phyloP scores from a whole-genome alignment of 2,888 invertebrate species.

The Dione juno region DNA sequence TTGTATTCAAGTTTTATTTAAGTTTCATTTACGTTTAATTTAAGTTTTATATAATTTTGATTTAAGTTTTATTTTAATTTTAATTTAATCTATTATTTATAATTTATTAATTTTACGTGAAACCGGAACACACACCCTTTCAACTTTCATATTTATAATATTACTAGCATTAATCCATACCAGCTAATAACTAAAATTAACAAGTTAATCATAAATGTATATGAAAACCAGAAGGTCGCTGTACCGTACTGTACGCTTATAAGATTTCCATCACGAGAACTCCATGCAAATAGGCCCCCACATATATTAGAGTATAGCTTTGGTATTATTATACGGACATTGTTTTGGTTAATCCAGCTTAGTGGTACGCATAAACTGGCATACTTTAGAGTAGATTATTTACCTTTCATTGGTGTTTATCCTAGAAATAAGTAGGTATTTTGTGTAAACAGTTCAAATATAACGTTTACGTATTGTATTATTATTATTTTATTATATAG shows the following conservation, averaged over 20 bases:
- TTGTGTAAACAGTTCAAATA: too few species aligned
- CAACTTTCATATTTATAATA: too few species aligned
- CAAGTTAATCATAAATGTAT: not conserved
- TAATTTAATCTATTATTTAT: too few species aligned
- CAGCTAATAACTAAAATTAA: not conserved
- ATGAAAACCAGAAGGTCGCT: constrained; percentile 24
- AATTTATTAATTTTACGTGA: too few species aligned
- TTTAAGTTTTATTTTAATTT: too few species aligned
- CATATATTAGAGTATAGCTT: constrained; percentile 17
- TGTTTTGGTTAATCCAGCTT: constrained; percentile 20
- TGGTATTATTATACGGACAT: constrained; percentile 17
- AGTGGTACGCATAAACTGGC: constrained; percentile 15
- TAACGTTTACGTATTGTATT: too few species aligned
- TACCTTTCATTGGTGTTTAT: constrained; percentile 7
- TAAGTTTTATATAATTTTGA: too few species aligned
- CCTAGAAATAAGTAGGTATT: not conserved
- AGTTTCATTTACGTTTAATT: too few species aligned
- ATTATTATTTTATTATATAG: too few species aligned
- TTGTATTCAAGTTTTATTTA: too few species aligned
- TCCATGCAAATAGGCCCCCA: constrained; percentile 20
- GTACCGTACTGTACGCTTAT: constrained; percentile 12
- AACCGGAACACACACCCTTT: too few species aligned
- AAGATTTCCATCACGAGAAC: constrained; percentile 22
- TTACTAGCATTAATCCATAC: not conserved
- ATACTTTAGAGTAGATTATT: not conserved